phyloP scores from a whole-genome alignment of 92 coral and sea anemone species.

The Palythoa caribaeorum region DNA sequence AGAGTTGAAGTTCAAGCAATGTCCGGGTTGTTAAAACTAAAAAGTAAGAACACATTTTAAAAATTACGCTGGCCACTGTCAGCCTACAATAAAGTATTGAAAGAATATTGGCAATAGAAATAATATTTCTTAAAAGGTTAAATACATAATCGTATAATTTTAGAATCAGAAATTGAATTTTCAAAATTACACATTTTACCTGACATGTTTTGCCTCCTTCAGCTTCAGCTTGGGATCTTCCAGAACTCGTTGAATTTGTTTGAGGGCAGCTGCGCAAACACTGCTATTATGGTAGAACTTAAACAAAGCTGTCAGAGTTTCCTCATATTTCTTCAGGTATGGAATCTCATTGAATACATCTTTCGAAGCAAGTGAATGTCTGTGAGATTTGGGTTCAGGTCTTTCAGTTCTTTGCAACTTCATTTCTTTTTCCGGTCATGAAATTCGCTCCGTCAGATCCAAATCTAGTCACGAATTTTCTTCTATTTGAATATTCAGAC shows the following conservation, averaged over 20 bases:
- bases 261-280: no score
- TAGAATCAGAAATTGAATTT: conserved; percentile 8
- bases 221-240: no score
- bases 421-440: neutral
- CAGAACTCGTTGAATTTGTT: no score
- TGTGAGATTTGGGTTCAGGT: neutral
- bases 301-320: conserved; percentile 7
- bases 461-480: neutral
- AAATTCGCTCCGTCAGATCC: neutral
- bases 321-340: conserved; percentile 9
- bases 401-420: neutral
- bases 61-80: no score
- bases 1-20: neutral
- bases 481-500: neutral
- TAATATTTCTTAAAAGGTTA: neutral
- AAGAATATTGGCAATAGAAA: no score
- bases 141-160: neutral
- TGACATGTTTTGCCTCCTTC: neutral
- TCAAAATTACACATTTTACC: conserved; percentile 1
- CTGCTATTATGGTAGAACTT: neutral
- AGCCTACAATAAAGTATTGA: no score
- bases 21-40: no score
- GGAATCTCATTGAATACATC: neutral
- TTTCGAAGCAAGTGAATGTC: neutral
- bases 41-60: no score